Base-by-base conservation (phyloP, 2,797 vertebrate species). In the Neomorphus geoffroyi region DNA sequence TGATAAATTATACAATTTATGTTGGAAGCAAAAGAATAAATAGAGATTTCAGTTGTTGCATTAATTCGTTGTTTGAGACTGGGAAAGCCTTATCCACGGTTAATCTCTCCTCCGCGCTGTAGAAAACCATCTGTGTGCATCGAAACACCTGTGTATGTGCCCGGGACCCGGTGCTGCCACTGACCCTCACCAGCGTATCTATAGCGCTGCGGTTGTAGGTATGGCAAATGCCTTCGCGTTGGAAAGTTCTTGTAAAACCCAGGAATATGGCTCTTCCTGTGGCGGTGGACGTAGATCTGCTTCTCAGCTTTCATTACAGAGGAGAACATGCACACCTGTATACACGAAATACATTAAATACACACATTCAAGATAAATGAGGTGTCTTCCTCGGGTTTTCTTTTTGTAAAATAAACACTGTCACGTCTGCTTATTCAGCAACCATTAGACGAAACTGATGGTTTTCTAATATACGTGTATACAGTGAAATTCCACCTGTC, bases 401-500 rank as follows among this genome's bases (percentile, higher is more conserved):
- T 93, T 90, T 90, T 84, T 6, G 4, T 86, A 86, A 71, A 71
- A 83, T 88, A 94, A 96, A 92, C 79, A 90, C 61, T 91, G 81
- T 83, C 82, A 92, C 3, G 1, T 88, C n/a, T 93, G 91, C 46
- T 90, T 93, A 83, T 92, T 93, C 86, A 88, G 75, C 80, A 90
- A 86, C 53, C 61, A 45, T 32, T 8, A 41, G 48, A 57, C 1
- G 22, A 90, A 94, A 94, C 37, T 33, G 69, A 94, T 90, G 51
- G 65, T 21, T 88, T 92, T 93, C 61, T 88, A 85, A 92, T 92
- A 54, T 5, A 58, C 3, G 26, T 60, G 53, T 54, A 28, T 43
- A 39, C 19, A n/a, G 69, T 54, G 58, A 81, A 89, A 93, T 89
- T 91, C 78, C 94, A 93, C 92, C 92, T 96, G 95, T 81, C 21